These are phyloP conservation scores for rabbit (Oryctolagus cuniculus) DNA, from an alignment of 2,113 vertebrate species.

Conservation along the genomic window DNA sequence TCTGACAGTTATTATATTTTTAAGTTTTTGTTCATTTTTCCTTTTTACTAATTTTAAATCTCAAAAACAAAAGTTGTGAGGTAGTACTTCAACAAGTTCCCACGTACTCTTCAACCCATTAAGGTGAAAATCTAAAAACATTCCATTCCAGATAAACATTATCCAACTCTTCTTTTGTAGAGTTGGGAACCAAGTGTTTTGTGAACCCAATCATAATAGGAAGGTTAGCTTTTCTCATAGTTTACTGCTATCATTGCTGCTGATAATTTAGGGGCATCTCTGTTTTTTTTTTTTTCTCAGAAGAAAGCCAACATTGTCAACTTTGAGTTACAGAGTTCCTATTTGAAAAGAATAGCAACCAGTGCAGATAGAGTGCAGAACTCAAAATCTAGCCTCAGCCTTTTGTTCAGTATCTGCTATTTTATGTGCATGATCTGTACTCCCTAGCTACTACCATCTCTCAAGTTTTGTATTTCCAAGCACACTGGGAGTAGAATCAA, in stretches of 20 bases:
- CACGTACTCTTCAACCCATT: neutral
- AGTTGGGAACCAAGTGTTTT: neutral
- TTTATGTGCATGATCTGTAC: neutral
- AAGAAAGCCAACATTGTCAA: neutral
- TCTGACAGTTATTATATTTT: neutral
- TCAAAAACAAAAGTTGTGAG: no score
- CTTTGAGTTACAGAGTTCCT: constrained; percentile 15
- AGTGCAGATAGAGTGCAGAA: neutral
- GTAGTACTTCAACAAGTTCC: no score
- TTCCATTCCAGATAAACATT: neutral
- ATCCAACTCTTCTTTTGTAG: neutral
- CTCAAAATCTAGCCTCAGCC: neutral
- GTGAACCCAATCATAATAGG: neutral
- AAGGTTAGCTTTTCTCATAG: neutral
- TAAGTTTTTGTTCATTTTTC: no score
- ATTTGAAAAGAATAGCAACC: constrained; percentile 2
- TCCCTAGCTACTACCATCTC: neutral
- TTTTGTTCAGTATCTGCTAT: constrained; percentile 9
- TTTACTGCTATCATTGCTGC: neutral
- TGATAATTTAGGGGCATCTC: neutral
- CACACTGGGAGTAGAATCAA: neutral
- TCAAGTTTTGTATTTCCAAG: neutral
- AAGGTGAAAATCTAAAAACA: neutral
- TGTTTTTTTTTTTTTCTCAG: neutral
- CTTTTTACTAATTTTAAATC: no score